Conservation (phyloP, 2,888 invertebrate species). For the Cheilosia pagana region DNA sequence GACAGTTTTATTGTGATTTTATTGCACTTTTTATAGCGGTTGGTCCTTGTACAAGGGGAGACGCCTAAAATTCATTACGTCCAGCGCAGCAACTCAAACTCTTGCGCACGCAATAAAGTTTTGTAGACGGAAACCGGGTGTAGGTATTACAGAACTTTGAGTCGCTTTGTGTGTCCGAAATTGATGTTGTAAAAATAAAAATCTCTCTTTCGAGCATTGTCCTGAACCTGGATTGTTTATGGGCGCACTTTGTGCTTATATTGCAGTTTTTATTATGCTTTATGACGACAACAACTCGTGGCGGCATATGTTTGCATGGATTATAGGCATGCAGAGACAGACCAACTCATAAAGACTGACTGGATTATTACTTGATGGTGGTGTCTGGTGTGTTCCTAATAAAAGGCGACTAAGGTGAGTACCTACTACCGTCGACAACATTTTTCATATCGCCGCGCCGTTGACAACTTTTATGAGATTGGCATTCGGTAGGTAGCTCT, state of each 20-base stretch:
- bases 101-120: slow-evolving; percentile 19
- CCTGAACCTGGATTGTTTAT: slow-evolving; percentile 7
- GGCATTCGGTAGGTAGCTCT: neutral
- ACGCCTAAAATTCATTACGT: slow-evolving; percentile 12
- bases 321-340: neutral
- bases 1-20: slow-evolving; percentile 38
- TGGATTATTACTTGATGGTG: no score
- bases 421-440: no score
- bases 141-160: slow-evolving; percentile 1
- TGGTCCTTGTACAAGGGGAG: slow-evolving; percentile 26
- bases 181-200: slow-evolving; percentile 30
- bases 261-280: slow-evolving; percentile 41
- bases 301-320: slow-evolving; percentile 17
- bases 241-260: slow-evolving; percentile 35
- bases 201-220: neutral
- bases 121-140: slow-evolving; percentile 6
- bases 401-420: no score
- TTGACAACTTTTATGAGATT: neutral
- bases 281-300: slow-evolving; percentile 21
- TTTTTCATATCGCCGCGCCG: no score
- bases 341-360: slow-evolving; percentile 6
- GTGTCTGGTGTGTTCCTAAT: no score
- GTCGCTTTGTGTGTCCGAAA: slow-evolving; percentile 11
- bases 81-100: neutral
- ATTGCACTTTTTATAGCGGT: slow-evolving; percentile 54